These are phyloP conservation scores for Numenius phaeopus DNA, from an alignment of 2,797 vertebrate species.

Conservation along the genomic window DNA sequence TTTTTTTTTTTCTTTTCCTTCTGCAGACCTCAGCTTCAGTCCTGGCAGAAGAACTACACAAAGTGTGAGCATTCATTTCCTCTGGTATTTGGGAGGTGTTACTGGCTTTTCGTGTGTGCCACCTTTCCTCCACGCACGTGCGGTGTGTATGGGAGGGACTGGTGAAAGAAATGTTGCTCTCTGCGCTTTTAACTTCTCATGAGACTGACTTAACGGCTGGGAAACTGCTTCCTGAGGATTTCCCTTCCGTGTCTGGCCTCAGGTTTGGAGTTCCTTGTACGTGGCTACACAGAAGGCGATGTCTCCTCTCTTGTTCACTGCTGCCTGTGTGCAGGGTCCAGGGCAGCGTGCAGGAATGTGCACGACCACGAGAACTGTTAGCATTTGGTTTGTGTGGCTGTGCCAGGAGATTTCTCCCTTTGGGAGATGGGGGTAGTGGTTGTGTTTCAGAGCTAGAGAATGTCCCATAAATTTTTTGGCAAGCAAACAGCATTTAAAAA, in stretches of 20 bases:
- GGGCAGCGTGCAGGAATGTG: neutral
- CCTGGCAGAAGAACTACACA: slow-evolving; percentile 96
- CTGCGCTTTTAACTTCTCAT: neutral
- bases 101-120: neutral
- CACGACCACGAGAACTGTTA: neutral
- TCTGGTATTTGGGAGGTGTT: neutral
- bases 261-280: neutral
- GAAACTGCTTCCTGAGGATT: neutral
- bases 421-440: neutral
- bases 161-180: neutral
- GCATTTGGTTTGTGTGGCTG: neutral
- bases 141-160: accelerated
- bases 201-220: neutral
- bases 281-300: neutral
- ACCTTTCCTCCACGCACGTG: neutral
- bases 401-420: neutral
- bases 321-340: neutral
- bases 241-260: neutral
- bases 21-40: slow-evolving; percentile 89
- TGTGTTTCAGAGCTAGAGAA: slow-evolving; percentile 15
- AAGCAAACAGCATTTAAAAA: neutral
- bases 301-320: neutral
- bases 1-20: neutral
- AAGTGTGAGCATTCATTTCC: slow-evolving; percentile 87
- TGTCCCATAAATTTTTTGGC: slow-evolving; percentile 14